phyloP scores from a whole-genome alignment of 2,113 vertebrate genomes.

The Beaufortia kweichowensis region DNA sequence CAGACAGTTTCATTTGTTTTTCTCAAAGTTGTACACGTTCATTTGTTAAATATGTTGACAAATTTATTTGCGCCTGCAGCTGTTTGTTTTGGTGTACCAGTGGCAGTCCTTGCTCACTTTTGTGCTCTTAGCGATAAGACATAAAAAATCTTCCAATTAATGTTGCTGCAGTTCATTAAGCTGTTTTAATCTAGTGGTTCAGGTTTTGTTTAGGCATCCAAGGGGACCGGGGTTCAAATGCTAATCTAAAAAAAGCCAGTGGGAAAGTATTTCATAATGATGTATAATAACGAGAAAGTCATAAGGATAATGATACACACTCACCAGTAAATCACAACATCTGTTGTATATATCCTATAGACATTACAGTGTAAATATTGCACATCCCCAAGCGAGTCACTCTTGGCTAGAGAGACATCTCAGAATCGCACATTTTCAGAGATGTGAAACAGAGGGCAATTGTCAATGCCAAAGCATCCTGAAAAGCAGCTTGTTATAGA shows the following conservation, averaged over 20 bases:
- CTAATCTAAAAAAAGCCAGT: not conserved
- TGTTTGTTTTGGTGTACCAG: too few relatives aligned
- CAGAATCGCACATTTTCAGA: conserved; percentile 24
- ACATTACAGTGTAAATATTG: not conserved
- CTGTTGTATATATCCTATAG: not conserved
- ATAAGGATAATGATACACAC: not conserved
- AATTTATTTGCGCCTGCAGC: too few relatives aligned
- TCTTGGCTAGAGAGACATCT: conserved; percentile 15
- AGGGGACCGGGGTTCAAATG: not conserved
- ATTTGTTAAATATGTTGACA: too few relatives aligned
- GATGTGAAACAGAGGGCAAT: conserved; percentile 37
- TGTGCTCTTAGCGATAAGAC: too few relatives aligned
- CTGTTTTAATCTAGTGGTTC: too few relatives aligned
- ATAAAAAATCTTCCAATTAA: too few relatives aligned
- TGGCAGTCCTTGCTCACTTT: too few relatives aligned
- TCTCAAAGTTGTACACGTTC: not conserved
- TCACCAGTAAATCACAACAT: not conserved
- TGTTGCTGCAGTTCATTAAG: too few relatives aligned
- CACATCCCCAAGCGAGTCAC: not conserved
- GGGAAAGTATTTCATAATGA: not conserved
- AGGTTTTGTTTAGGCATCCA: too few relatives aligned
- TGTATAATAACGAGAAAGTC: not conserved
- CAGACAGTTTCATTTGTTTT: not conserved
- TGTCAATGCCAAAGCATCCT: conserved; percentile 36
- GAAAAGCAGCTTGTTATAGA: conserved; percentile 22